These are phyloP conservation scores for Acanthopleura granulata DNA, from an alignment of 2,888 invertebrate genomes.

Conservation along the genomic window DNA sequence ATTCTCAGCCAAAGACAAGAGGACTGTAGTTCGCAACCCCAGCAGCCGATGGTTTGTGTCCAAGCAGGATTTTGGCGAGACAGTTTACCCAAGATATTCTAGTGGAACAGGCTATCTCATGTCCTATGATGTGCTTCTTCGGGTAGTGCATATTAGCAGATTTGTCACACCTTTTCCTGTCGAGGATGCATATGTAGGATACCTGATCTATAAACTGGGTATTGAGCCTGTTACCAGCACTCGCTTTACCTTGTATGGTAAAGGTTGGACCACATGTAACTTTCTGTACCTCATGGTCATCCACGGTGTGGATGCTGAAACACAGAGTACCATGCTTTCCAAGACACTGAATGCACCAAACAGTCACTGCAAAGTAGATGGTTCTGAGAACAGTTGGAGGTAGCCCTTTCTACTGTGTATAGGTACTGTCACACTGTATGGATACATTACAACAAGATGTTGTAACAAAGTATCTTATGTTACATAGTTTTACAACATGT, in stretches of 20 bases:
- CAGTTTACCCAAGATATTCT: slow-evolving; percentile 63
- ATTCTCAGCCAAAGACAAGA: slow-evolving; percentile 35
- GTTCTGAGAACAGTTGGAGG: no score
- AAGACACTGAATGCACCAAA: slow-evolving; percentile 1
- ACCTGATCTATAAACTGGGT: slow-evolving; percentile 50
- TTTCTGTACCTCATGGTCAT: slow-evolving; percentile 62
- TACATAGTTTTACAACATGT: no score
- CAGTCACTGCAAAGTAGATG: no score
- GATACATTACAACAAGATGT: no score
- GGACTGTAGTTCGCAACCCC: slow-evolving; percentile 56
- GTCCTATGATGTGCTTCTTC: slow-evolving; percentile 53
- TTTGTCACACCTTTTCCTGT: slow-evolving; percentile 58
- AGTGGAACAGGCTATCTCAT: slow-evolving; percentile 66
- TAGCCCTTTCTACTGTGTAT: no score
- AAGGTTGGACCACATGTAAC: slow-evolving; percentile 62
- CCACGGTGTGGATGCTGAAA: slow-evolving; percentile 52
- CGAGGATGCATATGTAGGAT: slow-evolving; percentile 67
- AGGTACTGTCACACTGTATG: no score
- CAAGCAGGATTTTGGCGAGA: slow-evolving; percentile 43
- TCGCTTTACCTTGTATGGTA: slow-evolving; percentile 57
- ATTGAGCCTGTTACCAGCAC: slow-evolving; percentile 54
- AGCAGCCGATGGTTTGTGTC: slow-evolving; percentile 61
- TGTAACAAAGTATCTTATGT: no score
- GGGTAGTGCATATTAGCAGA: slow-evolving; percentile 46
- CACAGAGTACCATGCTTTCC: slow-evolving; percentile 45